Percentiles rank a stretch among this genome's conserved stretches.
Evolutionary conservation across 2,113 vertebrate genomes (phyloP).

Genomic region (Anolis sagrei): DNA sequence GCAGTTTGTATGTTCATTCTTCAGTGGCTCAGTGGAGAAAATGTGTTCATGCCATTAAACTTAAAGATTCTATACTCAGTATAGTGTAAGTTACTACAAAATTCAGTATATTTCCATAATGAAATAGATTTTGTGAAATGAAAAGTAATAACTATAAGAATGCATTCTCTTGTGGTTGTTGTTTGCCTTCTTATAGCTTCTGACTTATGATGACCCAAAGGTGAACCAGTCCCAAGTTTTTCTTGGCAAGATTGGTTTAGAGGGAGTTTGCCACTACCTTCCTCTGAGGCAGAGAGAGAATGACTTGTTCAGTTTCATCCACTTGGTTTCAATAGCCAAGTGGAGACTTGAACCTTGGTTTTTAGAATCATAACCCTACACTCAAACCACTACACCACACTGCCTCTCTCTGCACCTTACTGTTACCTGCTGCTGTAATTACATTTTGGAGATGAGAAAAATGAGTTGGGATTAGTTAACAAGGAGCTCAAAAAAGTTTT

Average conservation of each 20-base stretch:
- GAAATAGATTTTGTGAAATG: constrained; percentile 29
- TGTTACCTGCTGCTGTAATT: constrained; percentile 22
- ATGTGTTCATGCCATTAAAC: constrained; percentile 96
- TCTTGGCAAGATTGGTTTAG: too few relatives aligned
- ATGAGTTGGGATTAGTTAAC: background rate
- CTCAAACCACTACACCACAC: too few relatives aligned
- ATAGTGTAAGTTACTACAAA: constrained; percentile 91
- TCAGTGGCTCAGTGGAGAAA: constrained; percentile 97
- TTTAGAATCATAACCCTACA: too few relatives aligned
- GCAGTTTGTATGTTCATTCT: constrained; percentile 96
- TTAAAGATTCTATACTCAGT: constrained; percentile 97
- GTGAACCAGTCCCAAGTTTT: too few relatives aligned
- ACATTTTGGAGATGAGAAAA: constrained; percentile 27
- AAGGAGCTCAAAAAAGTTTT: constrained; percentile 14
- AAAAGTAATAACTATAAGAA: constrained; percentile 19
- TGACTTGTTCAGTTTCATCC: too few relatives aligned
- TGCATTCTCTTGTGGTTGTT: too few relatives aligned
- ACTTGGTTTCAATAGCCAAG: too few relatives aligned
- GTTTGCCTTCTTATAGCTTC: too few relatives aligned
- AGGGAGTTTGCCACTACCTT: too few relatives aligned
- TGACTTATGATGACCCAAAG: too few relatives aligned
- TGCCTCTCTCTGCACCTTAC: background rate
- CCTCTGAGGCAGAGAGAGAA: too few relatives aligned
- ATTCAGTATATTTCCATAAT: constrained; percentile 41
- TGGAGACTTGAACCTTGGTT: too few relatives aligned